phyloP scores from a whole-genome alignment of 2,113 vertebrate species.

The Anoplopoma fimbria region DNA sequence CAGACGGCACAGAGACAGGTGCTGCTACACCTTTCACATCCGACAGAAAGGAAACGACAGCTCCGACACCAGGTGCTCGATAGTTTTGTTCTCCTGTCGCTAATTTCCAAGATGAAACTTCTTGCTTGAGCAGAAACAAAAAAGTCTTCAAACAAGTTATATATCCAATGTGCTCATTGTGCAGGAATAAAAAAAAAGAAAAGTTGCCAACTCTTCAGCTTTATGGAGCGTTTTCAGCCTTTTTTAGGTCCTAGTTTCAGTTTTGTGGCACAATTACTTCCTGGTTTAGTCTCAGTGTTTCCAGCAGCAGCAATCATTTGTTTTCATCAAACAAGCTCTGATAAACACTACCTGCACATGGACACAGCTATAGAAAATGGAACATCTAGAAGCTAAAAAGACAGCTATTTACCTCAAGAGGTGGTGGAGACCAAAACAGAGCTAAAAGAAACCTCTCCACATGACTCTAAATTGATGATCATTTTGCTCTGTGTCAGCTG shows the following conservation, averaged over 20 bases:
- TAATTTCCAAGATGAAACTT: neutral
- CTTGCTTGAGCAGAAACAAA: neutral
- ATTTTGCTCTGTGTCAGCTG: no score
- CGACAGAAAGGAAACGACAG: neutral
- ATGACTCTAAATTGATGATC: no score
- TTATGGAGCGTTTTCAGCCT: neutral
- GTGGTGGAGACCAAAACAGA: no score
- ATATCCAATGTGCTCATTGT: no score
- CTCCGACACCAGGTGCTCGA: fast-evolving
- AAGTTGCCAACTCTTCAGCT: neutral
- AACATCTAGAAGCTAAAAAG: no score
- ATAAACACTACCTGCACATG: no score
- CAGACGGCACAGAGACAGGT: neutral
- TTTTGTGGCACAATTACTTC: no score
- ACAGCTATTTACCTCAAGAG: neutral
- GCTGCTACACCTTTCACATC: slow-evolving; percentile 7
- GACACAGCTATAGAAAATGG: no score
- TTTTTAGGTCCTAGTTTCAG: neutral
- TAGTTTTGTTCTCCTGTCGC: neutral
- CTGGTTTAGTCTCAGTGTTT: no score
- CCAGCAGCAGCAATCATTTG: no score
- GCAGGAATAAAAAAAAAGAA: neutral
- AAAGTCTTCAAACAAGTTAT: neutral
- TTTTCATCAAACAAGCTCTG: no score
- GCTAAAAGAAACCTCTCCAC: no score